Conservation (phyloP, 1,140 invertebrate genomes). For the Stratiolaelaps scimitus region DNA sequence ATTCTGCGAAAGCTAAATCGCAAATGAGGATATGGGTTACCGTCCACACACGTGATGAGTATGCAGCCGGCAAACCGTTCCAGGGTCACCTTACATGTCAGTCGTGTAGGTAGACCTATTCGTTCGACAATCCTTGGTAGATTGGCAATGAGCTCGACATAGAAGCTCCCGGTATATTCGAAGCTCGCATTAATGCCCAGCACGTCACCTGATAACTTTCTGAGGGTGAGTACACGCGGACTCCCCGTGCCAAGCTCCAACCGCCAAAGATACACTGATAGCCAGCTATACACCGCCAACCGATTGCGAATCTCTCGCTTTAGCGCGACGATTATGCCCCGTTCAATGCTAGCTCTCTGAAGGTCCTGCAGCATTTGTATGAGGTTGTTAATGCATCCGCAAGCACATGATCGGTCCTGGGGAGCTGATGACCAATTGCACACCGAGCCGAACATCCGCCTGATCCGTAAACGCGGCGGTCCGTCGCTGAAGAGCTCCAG, state of each 20-base stretch:
- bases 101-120: background rate
- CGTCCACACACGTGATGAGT: background rate
- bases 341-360: too few species aligned
- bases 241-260: background rate
- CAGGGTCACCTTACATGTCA: background rate
- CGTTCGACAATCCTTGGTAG: background rate
- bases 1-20: constrained; percentile 3
- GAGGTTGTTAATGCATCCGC: too few species aligned
- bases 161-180: background rate
- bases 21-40: background rate
- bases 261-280: too few species aligned
- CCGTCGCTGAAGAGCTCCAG: too few species aligned
- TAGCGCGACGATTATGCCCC: too few species aligned
- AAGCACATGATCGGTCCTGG: too few species aligned
- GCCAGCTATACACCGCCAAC: too few species aligned
- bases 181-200: background rate
- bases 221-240: background rate
- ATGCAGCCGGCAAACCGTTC: background rate
- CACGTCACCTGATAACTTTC: background rate
- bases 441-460: too few species aligned
- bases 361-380: too few species aligned
- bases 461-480: too few species aligned
- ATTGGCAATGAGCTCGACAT: background rate
- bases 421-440: too few species aligned
- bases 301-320: too few species aligned